Percentiles rank a stretch among this genome's conserved stretches.
phyloP scores from a whole-genome alignment of 2,888 invertebrate genomes.

The Ischnus inquisitorius region DNA sequence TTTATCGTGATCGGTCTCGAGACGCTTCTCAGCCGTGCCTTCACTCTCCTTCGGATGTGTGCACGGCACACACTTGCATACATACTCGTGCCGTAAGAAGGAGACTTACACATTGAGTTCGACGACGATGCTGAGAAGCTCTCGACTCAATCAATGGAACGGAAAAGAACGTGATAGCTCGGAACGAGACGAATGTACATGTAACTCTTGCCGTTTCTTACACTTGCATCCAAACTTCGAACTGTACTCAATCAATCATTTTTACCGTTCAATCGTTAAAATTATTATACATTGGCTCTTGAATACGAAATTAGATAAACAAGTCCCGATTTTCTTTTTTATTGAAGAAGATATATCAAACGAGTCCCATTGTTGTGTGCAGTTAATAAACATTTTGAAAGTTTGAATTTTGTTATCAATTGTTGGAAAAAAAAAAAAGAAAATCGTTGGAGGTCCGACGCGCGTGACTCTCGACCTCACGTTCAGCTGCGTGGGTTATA shows the following conservation, averaged over 20 bases:
- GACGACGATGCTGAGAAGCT: slow-evolving; percentile 10
- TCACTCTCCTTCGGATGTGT: slow-evolving; percentile 21
- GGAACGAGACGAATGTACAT: slow-evolving; percentile 7
- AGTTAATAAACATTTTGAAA: not conserved
- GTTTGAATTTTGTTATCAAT: not conserved
- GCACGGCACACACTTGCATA: not conserved
- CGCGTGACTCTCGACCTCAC: slow-evolving; percentile 46
- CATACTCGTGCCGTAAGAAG: not conserved
- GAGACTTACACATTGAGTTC: not conserved
- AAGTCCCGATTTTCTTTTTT: not conserved
- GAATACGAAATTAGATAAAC: not conserved
- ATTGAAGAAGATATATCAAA: not conserved
- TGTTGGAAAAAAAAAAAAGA: slow-evolving; percentile 21
- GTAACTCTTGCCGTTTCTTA: slow-evolving; percentile 10
- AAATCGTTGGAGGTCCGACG: slow-evolving; percentile 50
- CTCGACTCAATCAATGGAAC: slow-evolving; percentile 26
- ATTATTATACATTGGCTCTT: not conserved
- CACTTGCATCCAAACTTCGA: no score
- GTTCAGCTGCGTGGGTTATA: slow-evolving; percentile 52
- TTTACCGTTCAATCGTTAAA: not conserved
- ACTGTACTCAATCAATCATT: slow-evolving; percentile 1
- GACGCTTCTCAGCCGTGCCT: slow-evolving; percentile 60
- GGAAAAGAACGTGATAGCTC: slow-evolving; percentile 14
- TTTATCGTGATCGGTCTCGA: slow-evolving; percentile 62
- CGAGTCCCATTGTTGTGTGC: not conserved